Conservation (phyloP, 2,888 invertebrate genomes). For the Drosophila affinis region DNA sequence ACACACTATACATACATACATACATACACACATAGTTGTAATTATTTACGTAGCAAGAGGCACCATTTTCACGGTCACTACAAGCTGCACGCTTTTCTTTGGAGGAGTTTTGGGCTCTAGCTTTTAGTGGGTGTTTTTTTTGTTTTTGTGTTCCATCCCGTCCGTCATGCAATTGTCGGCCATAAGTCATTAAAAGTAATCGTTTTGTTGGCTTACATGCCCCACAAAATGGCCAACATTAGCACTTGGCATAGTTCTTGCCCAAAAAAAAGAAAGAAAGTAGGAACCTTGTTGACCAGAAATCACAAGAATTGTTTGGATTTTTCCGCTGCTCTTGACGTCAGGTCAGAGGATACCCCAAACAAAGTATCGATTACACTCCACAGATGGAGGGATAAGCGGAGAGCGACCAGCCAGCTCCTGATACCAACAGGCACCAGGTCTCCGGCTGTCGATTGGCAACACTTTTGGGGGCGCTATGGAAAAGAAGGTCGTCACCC, state of each 20-base stretch:
- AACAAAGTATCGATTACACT: slow-evolving; percentile 64
- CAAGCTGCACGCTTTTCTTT: slow-evolving; percentile 55
- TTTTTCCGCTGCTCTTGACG: not conserved
- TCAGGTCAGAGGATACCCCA: too few species aligned
- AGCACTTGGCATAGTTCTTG: slow-evolving; percentile 61
- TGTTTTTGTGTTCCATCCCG: slow-evolving; percentile 1
- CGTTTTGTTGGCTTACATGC: slow-evolving; percentile 75
- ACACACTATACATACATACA: not conserved
- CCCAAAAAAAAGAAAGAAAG: not conserved
- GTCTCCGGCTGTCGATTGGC: slow-evolving; percentile 46
- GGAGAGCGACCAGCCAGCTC: slow-evolving; percentile 5
- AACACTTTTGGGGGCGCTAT: slow-evolving; percentile 51
- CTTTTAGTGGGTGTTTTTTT: not conserved
- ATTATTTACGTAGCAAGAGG: slow-evolving; percentile 42
- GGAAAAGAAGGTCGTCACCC: slow-evolving; percentile 63
- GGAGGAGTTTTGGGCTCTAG: slow-evolving; percentile 1
- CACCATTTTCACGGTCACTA: slow-evolving; percentile 62
- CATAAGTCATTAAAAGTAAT: slow-evolving; percentile 76
- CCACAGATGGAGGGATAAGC: slow-evolving; percentile 14
- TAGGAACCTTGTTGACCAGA: slow-evolving; percentile 58
- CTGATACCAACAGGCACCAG: slow-evolving; percentile 58
- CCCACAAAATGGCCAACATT: slow-evolving; percentile 70
- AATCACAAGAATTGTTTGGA: not conserved
- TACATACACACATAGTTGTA: slow-evolving; percentile 17
- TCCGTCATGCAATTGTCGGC: slow-evolving; percentile 71